Evolutionary conservation across 1,140 invertebrate genomes (phyloP), one percentile per base, ranked within the genome.

Genomic region (Sarcophaga bullata): DNA sequence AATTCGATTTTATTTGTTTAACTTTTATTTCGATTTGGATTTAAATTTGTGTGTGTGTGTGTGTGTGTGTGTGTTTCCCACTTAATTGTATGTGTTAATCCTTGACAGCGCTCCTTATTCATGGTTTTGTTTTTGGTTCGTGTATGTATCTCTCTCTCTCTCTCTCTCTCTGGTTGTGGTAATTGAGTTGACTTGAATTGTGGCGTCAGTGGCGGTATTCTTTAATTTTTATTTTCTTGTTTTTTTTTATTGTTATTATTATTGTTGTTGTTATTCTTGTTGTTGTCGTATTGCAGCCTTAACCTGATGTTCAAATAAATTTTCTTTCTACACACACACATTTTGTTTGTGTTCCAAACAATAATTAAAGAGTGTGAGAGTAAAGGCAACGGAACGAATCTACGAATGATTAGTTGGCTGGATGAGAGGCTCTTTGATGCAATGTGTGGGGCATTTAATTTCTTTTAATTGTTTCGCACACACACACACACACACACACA

Each of bases 371-470:
- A 49, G 75, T 7, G 11, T 49, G 9, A 52, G 25, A 2, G 25
- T 37, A 4, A 37, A 37, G 4, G 25, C 25, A 37, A 37, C 4
- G 25, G 25, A 37, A 37, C 25, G 25, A 37, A 37, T 37, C 25
- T 37, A 37, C 25, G 25, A 37, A 37, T 37, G 25, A 37, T 37
- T 37, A 49, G 15, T 76, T n/a, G 7, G 48, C 75, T 37, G 75
- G 52, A 48, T 9, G 13, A 58, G 25, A 76, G 47, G 5, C 73
- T 13, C n/a, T 78, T 78, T 82, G 1, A 37, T 2, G 25, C 87
- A 87, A 84, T 87, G 87, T 87, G 87, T 87, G 86, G 85, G 87
- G 86, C 87, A 87, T 86, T 86, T 86, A 87, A 87, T 87, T 87
- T 86, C 25, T 37, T 81, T 83, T 78, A 84, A 84, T 75, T 78